A percentile compares a stretch with the other conserved stretches of the same genome.
Conservation (phyloP, 2,888 invertebrate species). For the Antheraea assamensis region DNA sequence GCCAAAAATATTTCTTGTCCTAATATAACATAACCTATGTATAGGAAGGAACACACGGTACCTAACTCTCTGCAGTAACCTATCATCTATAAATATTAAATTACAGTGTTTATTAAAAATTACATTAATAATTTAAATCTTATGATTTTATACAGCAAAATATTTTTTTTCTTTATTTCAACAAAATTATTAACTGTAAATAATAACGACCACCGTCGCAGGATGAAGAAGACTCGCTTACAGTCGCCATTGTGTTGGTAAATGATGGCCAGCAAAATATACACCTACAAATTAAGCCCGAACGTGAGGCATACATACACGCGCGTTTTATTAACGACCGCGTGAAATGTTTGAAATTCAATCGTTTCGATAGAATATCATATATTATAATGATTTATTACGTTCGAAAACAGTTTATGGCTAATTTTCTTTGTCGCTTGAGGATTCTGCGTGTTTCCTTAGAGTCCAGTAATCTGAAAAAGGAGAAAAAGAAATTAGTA, state of each 20-base stretch:
- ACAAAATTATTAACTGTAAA: not conserved
- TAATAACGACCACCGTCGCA: not conserved
- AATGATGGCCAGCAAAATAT: not conserved
- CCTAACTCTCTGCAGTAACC: constrained; percentile 23
- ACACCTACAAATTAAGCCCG: not conserved
- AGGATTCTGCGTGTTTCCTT: constrained; percentile 69
- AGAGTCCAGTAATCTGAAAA: constrained; percentile 81
- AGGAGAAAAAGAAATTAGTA: constrained; percentile 36
- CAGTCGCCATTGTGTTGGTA: not conserved
- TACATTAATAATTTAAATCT: constrained; percentile 39
- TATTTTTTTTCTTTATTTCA: constrained; percentile 5
- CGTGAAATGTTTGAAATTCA: not conserved
- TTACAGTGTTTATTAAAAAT: constrained; percentile 18
- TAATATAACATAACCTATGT: constrained; percentile 15
- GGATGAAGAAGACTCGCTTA: not conserved
- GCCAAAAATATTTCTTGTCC: constrained; percentile 30
- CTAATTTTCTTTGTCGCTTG: constrained; percentile 77
- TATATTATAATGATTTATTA: not conserved
- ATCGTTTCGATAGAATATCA: not conserved
- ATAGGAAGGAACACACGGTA: constrained; percentile 36
- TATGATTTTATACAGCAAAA: constrained; percentile 34
- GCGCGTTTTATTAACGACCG: not conserved
- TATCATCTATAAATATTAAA: constrained; percentile 27
- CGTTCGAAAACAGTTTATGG: constrained; percentile 10
- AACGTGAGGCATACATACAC: not conserved